Evolutionary conservation across 2,888 invertebrate species (phyloP).

Genomic region (Sepiola atlantica): DNA sequence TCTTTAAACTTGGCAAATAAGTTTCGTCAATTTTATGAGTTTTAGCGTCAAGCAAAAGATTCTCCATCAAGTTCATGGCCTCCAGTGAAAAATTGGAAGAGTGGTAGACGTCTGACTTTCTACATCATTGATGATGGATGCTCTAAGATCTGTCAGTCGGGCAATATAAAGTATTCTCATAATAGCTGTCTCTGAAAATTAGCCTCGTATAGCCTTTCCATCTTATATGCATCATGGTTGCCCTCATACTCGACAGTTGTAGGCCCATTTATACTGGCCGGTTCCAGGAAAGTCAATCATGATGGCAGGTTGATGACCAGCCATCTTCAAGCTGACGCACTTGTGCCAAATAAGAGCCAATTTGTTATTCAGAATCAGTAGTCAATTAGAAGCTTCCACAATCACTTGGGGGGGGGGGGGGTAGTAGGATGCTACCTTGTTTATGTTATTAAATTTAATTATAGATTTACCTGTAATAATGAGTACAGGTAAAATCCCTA

Average conservation of each 20-base stretch:
- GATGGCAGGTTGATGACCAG: not conserved
- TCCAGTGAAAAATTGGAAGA: not conserved
- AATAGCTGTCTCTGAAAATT: not conserved
- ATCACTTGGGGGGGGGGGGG: not conserved
- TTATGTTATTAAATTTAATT: not conserved
- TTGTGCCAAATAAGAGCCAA: not conserved
- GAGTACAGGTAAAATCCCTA: too few relatives aligned
- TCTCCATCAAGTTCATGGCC: not conserved
- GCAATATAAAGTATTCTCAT: not conserved
- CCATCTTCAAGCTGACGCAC: not conserved
- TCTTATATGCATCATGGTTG: not conserved
- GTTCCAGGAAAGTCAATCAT: not conserved
- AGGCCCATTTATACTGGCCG: not conserved
- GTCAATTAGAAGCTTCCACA: conserved; percentile 3
- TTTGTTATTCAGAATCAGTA: not conserved
- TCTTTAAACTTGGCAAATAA: not conserved
- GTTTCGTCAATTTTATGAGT: not conserved
- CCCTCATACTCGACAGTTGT: not conserved
- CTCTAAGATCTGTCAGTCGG: not conserved
- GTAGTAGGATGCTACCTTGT: not conserved
- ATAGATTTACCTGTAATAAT: not conserved
- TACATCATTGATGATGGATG: not conserved
- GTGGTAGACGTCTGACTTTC: not conserved
- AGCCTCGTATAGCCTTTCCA: not conserved
- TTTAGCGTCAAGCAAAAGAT: not conserved